phyloP scores from a whole-genome alignment of 2,888 invertebrate genomes.

The Drosophila mayaguana region DNA sequence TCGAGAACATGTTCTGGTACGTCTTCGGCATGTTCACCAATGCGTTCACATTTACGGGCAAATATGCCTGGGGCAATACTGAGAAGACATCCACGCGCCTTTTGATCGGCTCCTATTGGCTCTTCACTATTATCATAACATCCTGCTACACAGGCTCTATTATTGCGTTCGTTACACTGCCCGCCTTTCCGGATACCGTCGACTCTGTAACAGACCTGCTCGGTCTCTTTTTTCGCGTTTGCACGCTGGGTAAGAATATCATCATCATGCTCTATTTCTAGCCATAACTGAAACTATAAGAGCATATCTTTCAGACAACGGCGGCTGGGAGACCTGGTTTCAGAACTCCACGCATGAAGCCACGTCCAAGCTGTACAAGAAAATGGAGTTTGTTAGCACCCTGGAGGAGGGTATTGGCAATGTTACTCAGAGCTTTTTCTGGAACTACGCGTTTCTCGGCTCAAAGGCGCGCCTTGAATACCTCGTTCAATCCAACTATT shows the following conservation, averaged over 20 bases:
- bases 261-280: background rate
- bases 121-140: conserved; percentile 94
- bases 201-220: conserved; percentile 89
- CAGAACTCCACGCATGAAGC: conserved; percentile 88
- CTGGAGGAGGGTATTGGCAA: conserved; percentile 90
- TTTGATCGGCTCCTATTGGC: conserved; percentile 92
- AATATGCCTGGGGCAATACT: conserved; percentile 90
- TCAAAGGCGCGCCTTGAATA: conserved; percentile 90
- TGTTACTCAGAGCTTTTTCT: conserved; percentile 91
- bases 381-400: conserved; percentile 89
- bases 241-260: conserved; percentile 88
- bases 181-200: conserved; percentile 90
- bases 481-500: conserved; percentile 90
- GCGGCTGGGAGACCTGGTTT: conserved; percentile 92
- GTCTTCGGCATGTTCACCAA: conserved; percentile 94
- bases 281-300: too few species aligned
- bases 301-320: conserved; percentile 86
- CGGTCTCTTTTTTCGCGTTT: conserved; percentile 89
- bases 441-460: conserved; percentile 92
- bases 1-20: conserved; percentile 95
- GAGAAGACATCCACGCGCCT: conserved; percentile 89
- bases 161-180: conserved; percentile 93
- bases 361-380: conserved; percentile 88
- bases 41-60: conserved; percentile 90
- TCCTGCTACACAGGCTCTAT: conserved; percentile 94